Evolutionary conservation across 1,140 invertebrate species (phyloP), one percentile per base, ranked within the genome.

Genomic region (Hesperophylax magnus): DNA sequence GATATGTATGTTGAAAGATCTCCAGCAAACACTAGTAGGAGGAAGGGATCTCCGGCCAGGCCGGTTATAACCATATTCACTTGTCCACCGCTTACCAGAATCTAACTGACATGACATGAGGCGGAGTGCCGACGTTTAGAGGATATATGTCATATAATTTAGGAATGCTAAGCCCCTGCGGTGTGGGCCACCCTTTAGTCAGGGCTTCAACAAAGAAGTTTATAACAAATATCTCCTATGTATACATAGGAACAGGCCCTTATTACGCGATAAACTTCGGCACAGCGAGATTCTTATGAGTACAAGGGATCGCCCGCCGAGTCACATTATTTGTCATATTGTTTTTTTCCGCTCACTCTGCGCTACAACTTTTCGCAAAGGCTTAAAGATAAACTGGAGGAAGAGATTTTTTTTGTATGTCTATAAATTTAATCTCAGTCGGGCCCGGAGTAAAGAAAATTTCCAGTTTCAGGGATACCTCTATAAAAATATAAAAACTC

Each of bases 391-490:
- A 71, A 71, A 52, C 67, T 18, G 56, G 72, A 71, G 39, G 53
- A n/a, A 75, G 27, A 11, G 52, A 72, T 8, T 56, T 75, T 58
- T 75, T 75, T 74, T 58, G 52, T 31, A 75, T 31, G 72, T 56
- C 53, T 58, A 75, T 75, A 75, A 75, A 75, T 75, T 75, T 75
- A 75, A 75, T 75, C 72, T 75, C 53, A 24, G 54, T 75, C 18
- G 72, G 11, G 53, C 53, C 72, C 8, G 4, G 24, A 56, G 20
- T 14, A 75, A 52, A 53, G 53, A 75, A 27, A 31, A 54, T 31
- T 15, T 27, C 72, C 15, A 18, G 15, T 75, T 18, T 75, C 39
- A 8, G 63, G 3, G 22, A 65, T 65, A 65, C 63, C 27, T 65
- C 22, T 34, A 65, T 27, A 27, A 65, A 65, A 65, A 65, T 34